Evolutionary conservation across 1,140 invertebrate species (phyloP).

Genomic region (Drosophila lacertosa): DNA sequence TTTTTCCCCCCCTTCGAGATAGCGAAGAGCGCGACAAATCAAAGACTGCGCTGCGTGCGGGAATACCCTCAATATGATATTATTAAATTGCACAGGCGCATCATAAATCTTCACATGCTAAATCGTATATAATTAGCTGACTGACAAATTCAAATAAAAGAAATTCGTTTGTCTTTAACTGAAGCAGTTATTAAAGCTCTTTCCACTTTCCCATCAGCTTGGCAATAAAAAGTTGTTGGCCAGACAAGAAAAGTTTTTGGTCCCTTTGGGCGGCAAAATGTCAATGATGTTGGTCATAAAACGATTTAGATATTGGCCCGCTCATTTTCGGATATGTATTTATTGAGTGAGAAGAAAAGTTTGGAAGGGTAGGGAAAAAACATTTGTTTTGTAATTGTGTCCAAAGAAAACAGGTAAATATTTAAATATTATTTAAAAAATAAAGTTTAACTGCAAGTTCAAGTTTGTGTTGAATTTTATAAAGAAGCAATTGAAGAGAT

Average conservation of each 20-base stretch:
- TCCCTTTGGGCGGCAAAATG: conserved; percentile 46
- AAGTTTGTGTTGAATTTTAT: too few species aligned
- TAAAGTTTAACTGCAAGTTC: background rate
- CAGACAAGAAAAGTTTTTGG: conserved; percentile 47
- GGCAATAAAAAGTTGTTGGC: conserved; percentile 33
- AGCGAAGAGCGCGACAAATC: conserved; percentile 68
- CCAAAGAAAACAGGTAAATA: background rate
- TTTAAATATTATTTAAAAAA: background rate
- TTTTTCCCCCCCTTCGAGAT: conserved; percentile 15
- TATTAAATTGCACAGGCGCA: conserved; percentile 30
- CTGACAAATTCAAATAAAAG: background rate
- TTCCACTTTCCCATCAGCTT: background rate
- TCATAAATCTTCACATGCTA: conserved; percentile 47
- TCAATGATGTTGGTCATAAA: conserved; percentile 58
- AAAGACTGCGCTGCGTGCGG: too few species aligned
- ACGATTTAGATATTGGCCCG: conserved; percentile 61
- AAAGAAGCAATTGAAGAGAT: too few species aligned
- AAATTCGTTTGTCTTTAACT: background rate
- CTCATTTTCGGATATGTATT: conserved; percentile 8
- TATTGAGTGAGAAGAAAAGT: conserved; percentile 12
- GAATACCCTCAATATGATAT: conserved; percentile 11
- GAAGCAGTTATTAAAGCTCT: conserved; percentile 13
- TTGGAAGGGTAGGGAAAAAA: too few species aligned
- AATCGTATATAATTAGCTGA: conserved; percentile 16
- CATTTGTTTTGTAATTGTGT: too few species aligned